Conservation (phyloP, 2,888 invertebrate genomes). For the Chirona hameri region DNA sequence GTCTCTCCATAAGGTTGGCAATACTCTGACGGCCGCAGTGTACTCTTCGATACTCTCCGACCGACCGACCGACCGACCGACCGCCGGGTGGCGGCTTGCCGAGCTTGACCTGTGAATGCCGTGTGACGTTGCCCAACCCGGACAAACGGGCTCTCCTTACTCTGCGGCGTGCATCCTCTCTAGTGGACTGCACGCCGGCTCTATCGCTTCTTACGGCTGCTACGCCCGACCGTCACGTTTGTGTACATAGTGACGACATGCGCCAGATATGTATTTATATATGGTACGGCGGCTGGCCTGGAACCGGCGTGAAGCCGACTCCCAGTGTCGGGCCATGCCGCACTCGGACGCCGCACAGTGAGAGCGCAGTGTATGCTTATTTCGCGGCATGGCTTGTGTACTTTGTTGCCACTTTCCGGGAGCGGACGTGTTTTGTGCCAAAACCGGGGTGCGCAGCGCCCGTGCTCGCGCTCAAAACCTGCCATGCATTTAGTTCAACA, state of each 20-base stretch:
- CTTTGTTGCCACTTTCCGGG: not conserved
- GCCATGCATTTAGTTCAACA: not conserved
- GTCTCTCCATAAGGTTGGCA: not conserved
- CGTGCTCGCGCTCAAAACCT: not conserved
- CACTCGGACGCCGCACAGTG: not conserved
- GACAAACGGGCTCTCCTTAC: too few species aligned
- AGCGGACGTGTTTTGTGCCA: conserved; percentile 8
- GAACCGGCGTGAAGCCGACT: not conserved
- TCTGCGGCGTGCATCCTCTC: not conserved
- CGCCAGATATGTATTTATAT: conserved; percentile 8
- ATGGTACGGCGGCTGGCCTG: not conserved
- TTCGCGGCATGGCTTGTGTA: not conserved
- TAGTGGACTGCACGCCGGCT: not conserved
- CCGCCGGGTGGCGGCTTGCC: not conserved
- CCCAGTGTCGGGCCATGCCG: not conserved
- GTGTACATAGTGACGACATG: not conserved
- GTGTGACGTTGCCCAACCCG: too few species aligned
- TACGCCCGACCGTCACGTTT: not conserved
- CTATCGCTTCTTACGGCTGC: not conserved
- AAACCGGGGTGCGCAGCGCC: not conserved
- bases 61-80: too few species aligned
- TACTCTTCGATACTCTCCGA: too few species aligned
- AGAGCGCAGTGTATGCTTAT: not conserved
- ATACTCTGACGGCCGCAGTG: not conserved
- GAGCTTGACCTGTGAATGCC: not conserved